phyloP scores from a whole-genome alignment of 2,113 vertebrate species.

The Fukomys damarensis region DNA sequence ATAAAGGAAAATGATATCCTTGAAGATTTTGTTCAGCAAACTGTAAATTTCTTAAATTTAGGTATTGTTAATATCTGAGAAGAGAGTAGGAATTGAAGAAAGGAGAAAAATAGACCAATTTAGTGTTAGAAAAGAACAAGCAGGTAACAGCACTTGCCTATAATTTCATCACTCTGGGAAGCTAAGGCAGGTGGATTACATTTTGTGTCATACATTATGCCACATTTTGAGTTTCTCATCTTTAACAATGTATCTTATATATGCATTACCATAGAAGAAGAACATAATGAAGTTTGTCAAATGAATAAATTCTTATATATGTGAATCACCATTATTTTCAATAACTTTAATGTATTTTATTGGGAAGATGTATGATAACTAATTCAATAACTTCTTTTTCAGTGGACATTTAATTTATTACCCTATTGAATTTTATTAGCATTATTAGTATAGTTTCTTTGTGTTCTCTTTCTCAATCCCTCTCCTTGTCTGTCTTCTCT shows the following conservation, averaged over 20 bases:
- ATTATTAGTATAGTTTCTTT: background rate
- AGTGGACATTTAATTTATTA: background rate
- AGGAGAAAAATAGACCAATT: background rate
- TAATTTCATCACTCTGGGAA: background rate
- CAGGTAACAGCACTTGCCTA: background rate
- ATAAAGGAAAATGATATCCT: background rate
- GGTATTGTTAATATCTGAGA: background rate
- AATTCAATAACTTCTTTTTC: background rate
- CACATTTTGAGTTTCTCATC: background rate
- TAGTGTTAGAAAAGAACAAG: background rate
- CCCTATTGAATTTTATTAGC: background rate
- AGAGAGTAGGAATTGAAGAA: background rate
- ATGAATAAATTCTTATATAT: background rate
- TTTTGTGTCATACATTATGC: background rate
- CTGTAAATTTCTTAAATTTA: background rate
- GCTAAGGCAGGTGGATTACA: background rate
- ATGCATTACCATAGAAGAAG: background rate
- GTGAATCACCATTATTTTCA: background rate
- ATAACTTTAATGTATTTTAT: slow-evolving; percentile 2
- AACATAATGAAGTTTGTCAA: background rate
- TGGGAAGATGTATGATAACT: background rate
- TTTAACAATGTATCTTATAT: background rate
- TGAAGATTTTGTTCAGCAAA: background rate
- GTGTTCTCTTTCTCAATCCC: too few species aligned
- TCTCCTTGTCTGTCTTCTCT: too few species aligned